Percentiles rank a stretch among this genome's conserved stretches.
These are phyloP conservation scores for Pycnonotus jocosus DNA, from an alignment of 2,113 vertebrate species.

Conservation along the genomic window DNA sequence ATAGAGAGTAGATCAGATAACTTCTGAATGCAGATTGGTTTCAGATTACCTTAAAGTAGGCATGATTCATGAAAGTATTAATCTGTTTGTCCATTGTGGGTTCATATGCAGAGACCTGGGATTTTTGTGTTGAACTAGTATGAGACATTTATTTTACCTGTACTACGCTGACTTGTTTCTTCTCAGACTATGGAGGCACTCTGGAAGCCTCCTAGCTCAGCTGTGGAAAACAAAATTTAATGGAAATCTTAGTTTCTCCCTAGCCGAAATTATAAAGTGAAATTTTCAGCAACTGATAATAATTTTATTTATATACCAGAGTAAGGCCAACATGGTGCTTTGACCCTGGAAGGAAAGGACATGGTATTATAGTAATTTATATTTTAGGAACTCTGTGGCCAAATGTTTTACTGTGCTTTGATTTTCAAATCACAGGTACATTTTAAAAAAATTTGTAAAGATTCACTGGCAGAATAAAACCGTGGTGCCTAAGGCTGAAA, in stretches of 20 bases:
- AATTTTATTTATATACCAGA: background rate
- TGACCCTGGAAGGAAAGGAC: background rate
- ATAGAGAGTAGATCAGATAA: background rate
- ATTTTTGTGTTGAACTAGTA: background rate
- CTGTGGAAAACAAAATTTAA: background rate
- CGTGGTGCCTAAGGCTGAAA: background rate
- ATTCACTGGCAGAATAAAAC: background rate
- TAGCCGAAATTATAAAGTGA: background rate
- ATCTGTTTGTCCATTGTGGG: background rate
- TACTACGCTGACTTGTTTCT: background rate
- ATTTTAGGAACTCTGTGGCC: background rate
- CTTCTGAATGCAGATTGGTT: background rate
- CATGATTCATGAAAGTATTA: background rate
- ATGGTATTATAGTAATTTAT: background rate
- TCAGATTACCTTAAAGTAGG: background rate
- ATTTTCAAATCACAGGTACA: background rate
- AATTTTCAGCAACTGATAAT: background rate
- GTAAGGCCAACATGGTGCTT: background rate
- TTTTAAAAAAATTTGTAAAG: background rate
- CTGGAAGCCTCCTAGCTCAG: background rate
- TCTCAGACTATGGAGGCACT: background rate
- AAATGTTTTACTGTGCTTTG: background rate
- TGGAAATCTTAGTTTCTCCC: background rate
- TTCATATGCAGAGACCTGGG: background rate
- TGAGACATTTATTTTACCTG: background rate